phyloP scores from a whole-genome alignment of 2,797 vertebrate genomes.

The Synaphobranchus kaupii region DNA sequence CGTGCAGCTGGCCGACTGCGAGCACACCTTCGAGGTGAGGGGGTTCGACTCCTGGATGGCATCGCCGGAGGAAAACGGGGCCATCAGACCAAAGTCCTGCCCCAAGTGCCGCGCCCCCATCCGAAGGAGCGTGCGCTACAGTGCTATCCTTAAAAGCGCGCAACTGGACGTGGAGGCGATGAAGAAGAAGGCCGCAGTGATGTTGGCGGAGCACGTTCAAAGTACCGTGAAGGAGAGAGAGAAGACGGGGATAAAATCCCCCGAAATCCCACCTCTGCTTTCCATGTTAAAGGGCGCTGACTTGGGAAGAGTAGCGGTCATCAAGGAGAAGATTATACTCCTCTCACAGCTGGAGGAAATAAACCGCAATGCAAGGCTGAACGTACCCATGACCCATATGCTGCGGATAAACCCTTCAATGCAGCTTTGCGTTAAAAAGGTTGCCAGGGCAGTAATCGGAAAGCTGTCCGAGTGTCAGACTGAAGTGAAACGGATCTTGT shows the following conservation, averaged over 20 bases:
- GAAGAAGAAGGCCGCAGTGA: slow-evolving; percentile 37
- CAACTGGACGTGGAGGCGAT: slow-evolving; percentile 39
- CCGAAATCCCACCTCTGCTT: slow-evolving; percentile 1
- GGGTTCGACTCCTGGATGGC: slow-evolving; percentile 47
- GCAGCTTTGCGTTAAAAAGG: slow-evolving; percentile 6
- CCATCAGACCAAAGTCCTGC: slow-evolving; percentile 37
- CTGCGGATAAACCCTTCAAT: neutral
- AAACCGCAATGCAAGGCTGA: neutral
- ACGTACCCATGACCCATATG: neutral
- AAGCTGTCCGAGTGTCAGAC: neutral
- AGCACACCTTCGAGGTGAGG: slow-evolving; percentile 47
- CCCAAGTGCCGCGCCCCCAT: slow-evolving; percentile 47
- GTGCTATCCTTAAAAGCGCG: slow-evolving; percentile 35
- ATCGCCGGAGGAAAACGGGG: slow-evolving; percentile 1
- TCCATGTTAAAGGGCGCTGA: slow-evolving; percentile 23
- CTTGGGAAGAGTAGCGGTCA: slow-evolving; percentile 15
- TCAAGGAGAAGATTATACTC: slow-evolving; percentile 38
- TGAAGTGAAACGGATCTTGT: slow-evolving; percentile 29
- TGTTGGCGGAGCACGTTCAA: slow-evolving; percentile 25
- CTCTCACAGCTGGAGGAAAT: slow-evolving; percentile 28
- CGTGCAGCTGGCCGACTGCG: slow-evolving; percentile 48
- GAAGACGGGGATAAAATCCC: neutral
- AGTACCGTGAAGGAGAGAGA: slow-evolving; percentile 29
- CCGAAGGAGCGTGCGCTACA: slow-evolving; percentile 41
- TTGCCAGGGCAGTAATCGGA: neutral